Percentiles rank a stretch among this genome's conserved stretches.
Evolutionary conservation across 1,140 invertebrate genomes (phyloP).

Genomic region (Formica selysi): DNA sequence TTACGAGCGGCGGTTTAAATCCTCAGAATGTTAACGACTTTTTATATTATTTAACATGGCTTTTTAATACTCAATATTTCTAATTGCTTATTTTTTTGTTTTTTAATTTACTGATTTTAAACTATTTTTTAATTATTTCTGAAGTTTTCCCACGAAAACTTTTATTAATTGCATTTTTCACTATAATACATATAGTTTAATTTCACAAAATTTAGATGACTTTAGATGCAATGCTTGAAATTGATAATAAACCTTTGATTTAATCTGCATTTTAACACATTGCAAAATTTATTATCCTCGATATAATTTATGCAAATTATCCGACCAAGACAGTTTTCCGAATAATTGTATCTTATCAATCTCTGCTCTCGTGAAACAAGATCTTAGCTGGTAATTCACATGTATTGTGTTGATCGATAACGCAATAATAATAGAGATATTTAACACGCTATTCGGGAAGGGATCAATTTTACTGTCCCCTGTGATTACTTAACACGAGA

Average conservation of each 20-base stretch:
- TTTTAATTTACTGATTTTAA: background rate
- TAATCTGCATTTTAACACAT: background rate
- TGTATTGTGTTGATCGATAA: background rate
- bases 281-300: background rate
- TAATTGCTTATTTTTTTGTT: background rate
- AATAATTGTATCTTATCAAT: background rate
- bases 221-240: background rate
- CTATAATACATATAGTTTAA: background rate
- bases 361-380: background rate
- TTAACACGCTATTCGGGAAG: constrained; percentile 30
- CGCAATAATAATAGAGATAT: constrained; percentile 26
- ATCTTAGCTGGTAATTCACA: constrained; percentile 11
- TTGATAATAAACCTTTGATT: background rate
- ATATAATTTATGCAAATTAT: constrained; percentile 11
- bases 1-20: constrained; percentile 20
- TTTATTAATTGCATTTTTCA: background rate
- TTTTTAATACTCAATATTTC: background rate
- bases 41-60: background rate
- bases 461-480: background rate
- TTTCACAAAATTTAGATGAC: background rate
- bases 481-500: constrained; percentile 13
- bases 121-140: background rate
- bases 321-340: background rate
- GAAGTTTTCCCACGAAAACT: background rate
- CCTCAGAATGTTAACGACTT: background rate